A percentile compares a stretch with the other conserved stretches of the same genome.
Conservation (phyloP, 2,113 vertebrate species). For the Macrotus californicus region DNA sequence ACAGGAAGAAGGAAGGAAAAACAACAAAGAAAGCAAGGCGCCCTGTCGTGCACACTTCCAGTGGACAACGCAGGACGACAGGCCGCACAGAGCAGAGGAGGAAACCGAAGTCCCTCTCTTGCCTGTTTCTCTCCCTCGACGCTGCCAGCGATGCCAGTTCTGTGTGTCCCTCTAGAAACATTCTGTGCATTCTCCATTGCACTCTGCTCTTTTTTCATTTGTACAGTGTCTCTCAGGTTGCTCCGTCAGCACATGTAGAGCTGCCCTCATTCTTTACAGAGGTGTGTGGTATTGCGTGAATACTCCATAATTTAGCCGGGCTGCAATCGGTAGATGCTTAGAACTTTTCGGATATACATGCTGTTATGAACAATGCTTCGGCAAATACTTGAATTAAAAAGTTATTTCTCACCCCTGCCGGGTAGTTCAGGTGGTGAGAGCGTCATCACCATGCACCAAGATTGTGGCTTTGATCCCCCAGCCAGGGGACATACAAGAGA, state of each 20-base stretch:
- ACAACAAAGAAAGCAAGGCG: not conserved
- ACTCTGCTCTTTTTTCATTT: not conserved
- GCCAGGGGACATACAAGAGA: no score
- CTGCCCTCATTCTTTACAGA: not conserved
- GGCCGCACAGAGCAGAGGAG: no score
- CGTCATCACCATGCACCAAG: no score
- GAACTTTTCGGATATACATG: not conserved
- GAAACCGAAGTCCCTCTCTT: not conserved
- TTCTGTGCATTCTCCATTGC: not conserved
- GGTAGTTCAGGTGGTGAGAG: no score
- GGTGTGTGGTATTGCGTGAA: not conserved
- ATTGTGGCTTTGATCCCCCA: no score
- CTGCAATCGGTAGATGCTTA: not conserved
- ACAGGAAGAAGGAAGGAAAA: not conserved
- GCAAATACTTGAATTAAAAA: not conserved
- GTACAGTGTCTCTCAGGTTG: not conserved
- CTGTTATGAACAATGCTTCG: not conserved
- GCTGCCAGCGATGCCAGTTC: not conserved
- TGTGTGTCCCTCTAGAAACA: not conserved
- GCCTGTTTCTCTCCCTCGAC: not conserved
- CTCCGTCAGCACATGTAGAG: not conserved
- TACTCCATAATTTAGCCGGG: not conserved
- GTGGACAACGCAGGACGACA: not conserved
- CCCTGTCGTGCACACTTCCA: not conserved
- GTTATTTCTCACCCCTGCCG: not conserved